Evolutionary conservation across 2,888 invertebrate species (phyloP).

Genomic region (Trichopoda pennipes): DNA sequence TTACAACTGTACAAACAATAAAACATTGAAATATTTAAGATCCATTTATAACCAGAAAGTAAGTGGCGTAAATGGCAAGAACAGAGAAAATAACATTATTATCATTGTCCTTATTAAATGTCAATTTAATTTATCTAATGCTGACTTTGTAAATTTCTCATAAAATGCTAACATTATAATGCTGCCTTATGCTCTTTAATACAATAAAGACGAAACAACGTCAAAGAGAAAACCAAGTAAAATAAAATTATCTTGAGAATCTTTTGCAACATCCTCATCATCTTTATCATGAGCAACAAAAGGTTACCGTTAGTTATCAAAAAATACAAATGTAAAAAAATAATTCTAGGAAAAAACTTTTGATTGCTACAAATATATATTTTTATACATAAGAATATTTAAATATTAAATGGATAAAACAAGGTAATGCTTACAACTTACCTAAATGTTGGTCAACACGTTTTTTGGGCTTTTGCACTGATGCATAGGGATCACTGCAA

Average conservation of each 20-base stretch:
- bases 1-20: constrained; percentile 21
- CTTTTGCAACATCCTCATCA: background rate
- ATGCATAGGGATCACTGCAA: constrained; percentile 93
- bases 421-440: constrained; percentile 81
- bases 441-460: constrained; percentile 93
- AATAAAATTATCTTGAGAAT: background rate
- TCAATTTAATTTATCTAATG: constrained; percentile 52
- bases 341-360: background rate
- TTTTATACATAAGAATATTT: background rate
- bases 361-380: background rate
- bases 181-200: background rate
- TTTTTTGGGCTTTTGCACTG: constrained; percentile 94
- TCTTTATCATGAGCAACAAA: background rate
- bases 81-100: background rate
- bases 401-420: background rate
- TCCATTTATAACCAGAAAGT: constrained; percentile 15
- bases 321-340: background rate
- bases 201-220: background rate
- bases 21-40: background rate
- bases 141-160: constrained; percentile 39
- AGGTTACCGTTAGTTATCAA: constrained; percentile 22
- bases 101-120: constrained; percentile 42
- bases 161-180: constrained; percentile 4
- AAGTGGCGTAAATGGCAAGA: constrained; percentile 1
- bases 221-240: background rate